Evolutionary conservation across 2,113 vertebrate species (phyloP).

Genomic region (Grammomys surdaster): DNA sequence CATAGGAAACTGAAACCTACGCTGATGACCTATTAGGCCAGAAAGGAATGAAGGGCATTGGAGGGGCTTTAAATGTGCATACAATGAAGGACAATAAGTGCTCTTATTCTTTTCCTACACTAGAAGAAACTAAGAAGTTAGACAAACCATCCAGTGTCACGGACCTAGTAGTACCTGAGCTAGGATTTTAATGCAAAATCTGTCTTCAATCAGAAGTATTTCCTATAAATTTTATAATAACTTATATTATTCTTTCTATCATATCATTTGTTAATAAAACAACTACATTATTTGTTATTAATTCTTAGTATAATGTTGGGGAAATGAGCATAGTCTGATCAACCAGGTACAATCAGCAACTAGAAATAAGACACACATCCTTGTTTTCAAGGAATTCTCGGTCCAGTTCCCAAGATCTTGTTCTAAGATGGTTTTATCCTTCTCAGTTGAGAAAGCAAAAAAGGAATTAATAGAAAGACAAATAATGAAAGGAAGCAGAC

Average conservation of each 20-base stretch:
- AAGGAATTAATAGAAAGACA: constrained; percentile 24
- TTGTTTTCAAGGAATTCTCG: background rate
- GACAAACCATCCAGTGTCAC: background rate
- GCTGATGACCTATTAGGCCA: constrained; percentile 2
- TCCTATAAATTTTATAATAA: background rate
- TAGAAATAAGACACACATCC: background rate
- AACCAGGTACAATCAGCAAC: background rate
- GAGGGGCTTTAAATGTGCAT: background rate
- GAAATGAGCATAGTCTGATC: background rate
- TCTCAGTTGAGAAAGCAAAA: background rate
- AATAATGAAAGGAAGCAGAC: constrained; percentile 3
- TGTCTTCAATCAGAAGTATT: background rate
- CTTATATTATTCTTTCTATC: background rate
- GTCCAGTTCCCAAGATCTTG: background rate
- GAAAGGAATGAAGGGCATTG: background rate
- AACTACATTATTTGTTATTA: background rate
- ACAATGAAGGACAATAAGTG: background rate
- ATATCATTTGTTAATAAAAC: background rate
- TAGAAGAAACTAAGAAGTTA: background rate
- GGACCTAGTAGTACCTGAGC: background rate
- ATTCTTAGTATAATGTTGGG: background rate
- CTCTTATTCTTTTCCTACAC: background rate
- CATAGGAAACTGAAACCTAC: background rate
- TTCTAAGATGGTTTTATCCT: background rate
- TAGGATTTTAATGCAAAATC: background rate